Evolutionary conservation across 2,113 vertebrate species (phyloP), one percentile per base, ranked within the genome.

Genomic region (Archilochus colubris): DNA sequence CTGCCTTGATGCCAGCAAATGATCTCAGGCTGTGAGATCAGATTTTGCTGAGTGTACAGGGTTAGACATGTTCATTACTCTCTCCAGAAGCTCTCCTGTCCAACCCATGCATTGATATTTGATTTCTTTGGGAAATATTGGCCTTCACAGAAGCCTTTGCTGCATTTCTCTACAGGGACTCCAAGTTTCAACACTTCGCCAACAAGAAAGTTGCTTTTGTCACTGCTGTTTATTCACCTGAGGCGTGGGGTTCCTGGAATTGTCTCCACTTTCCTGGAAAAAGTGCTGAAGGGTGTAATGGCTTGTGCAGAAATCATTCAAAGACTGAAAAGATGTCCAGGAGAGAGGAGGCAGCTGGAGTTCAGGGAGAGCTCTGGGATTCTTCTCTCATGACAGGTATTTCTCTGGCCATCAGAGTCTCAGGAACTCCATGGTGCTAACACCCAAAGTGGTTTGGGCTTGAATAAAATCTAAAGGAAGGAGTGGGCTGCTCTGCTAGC

Each of bases 21-120:
- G 93, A 96, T 70, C 94, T 97, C 96, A 95, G 91, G 82, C 93
- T 63, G 59, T 67, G 87, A 92, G 94, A 95, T 96, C 95, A 83
- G 93, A 67, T 97, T 97, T 81, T 95, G 95, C 91, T 93, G 93
- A 95, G 88, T 91, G 16, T 14, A 61, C 88, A 91, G 44, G 61
- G 44, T 50, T 44, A 55, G 80, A 23, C 72, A 69, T 33, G 59
- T 74, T 82, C 82, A 1, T 61, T 77, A 28, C 85, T 86, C 80
- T 73, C 44, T 88, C 91, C 93, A 95, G 82, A 66, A 93, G 68
- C 22, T 80, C 85, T 75, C 51, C 78, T 80, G 13, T 91, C 63
- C 89, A 16, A 77, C n/a, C 86, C 83, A 20, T 88, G 92, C 88
- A 19, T 59, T 27, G 83, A n/a, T 28, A 48, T 67, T 86, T 72